Evolutionary conservation across 2,113 vertebrate species (phyloP).

Genomic region (Electrona antarctica): DNA sequence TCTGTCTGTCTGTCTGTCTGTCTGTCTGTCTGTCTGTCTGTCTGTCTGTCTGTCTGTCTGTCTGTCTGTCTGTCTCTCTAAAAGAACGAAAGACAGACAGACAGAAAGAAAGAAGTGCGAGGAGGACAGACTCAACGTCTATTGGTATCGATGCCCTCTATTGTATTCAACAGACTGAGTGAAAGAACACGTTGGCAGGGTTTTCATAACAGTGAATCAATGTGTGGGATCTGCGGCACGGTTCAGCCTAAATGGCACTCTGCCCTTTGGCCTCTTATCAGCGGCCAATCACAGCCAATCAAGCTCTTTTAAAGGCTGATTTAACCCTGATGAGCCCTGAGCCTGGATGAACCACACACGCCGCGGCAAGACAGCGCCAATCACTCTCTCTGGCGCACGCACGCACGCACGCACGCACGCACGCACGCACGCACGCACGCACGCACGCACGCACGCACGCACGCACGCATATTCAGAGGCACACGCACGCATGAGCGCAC

Average conservation of each 20-base stretch:
- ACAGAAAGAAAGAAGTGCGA: too few species aligned
- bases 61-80: too few species aligned
- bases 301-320: slow-evolving; percentile 75
- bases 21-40: too few species aligned
- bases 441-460: background rate
- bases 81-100: too few species aligned
- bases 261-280: slow-evolving; percentile 78
- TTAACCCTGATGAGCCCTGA: slow-evolving; percentile 76
- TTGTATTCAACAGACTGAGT: slow-evolving; percentile 56
- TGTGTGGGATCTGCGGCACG: slow-evolving; percentile 71
- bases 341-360: slow-evolving; percentile 61
- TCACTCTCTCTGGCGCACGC: background rate
- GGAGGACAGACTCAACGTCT: slow-evolving; percentile 11
- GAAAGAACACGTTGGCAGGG: slow-evolving; percentile 67
- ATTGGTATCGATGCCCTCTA: slow-evolving; percentile 55
- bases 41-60: too few species aligned
- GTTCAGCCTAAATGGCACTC: slow-evolving; percentile 75
- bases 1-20: too few species aligned
- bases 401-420: slow-evolving; percentile 10
- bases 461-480: background rate
- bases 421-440: slow-evolving; percentile 14
- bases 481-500: slow-evolving; percentile 23
- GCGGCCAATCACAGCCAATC: slow-evolving; percentile 75
- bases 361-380: slow-evolving; percentile 13
- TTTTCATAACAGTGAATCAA: slow-evolving; percentile 74